These are phyloP conservation scores for Fregetta grallaria DNA, from an alignment of 2,113 vertebrate genomes.

Conservation along the genomic window DNA sequence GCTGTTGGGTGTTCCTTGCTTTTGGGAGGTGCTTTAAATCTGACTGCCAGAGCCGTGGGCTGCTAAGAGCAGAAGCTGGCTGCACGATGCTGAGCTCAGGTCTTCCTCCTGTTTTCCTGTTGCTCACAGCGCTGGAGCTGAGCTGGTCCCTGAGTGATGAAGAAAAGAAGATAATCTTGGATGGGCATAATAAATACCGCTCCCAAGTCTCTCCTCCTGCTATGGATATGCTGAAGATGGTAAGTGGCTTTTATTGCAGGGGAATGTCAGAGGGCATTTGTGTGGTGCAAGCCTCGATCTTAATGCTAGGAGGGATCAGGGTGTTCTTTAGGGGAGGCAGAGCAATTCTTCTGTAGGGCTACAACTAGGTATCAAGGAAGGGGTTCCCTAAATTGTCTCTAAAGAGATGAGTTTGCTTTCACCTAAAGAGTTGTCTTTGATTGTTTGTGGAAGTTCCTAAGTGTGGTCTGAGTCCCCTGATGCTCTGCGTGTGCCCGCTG, in stretches of 20 bases:
- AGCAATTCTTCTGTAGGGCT: background rate
- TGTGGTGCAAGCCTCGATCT: accelerated
- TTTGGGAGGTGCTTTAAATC: slow-evolving; percentile 75
- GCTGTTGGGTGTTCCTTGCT: slow-evolving; percentile 76
- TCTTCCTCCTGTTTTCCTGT: slow-evolving; percentile 27
- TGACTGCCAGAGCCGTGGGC: slow-evolving; percentile 67
- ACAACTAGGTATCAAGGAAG: accelerated
- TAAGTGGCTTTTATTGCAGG: slow-evolving; percentile 48
- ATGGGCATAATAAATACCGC: slow-evolving; percentile 74
- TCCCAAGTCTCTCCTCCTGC: slow-evolving; percentile 64
- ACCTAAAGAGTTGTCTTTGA: background rate
- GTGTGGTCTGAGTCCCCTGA: background rate
- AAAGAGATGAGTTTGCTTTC: background rate
- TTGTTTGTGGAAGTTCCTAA: background rate
- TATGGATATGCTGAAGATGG: slow-evolving; percentile 74
- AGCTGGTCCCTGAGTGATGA: slow-evolving; percentile 53
- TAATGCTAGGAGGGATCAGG: background rate
- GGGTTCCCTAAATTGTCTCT: background rate
- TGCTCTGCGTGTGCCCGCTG: background rate
- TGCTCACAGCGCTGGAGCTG: slow-evolving; percentile 45
- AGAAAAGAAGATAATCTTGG: slow-evolving; percentile 65
- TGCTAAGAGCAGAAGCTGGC: slow-evolving; percentile 57
- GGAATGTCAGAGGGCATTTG: background rate
- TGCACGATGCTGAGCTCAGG: slow-evolving; percentile 68
- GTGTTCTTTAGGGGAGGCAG: background rate